A percentile compares a stretch with the other conserved stretches of the same genome.
These are phyloP conservation scores for Phyllotreta striolata DNA, from an alignment of 2,888 invertebrate species.

Conservation along the genomic window DNA sequence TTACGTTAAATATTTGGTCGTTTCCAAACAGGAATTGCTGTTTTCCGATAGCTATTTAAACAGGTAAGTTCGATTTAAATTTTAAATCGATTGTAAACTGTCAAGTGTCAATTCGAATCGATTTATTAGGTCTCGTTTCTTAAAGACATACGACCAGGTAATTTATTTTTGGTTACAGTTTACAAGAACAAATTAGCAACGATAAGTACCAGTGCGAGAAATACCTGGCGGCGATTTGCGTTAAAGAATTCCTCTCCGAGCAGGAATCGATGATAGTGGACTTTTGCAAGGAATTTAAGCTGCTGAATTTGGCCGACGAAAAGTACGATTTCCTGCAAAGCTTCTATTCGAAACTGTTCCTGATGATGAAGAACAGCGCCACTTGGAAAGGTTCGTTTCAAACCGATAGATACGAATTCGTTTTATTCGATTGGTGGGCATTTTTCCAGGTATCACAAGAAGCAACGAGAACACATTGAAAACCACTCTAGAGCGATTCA, in stretches of 20 bases:
- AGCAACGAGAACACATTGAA: slow-evolving; percentile 79
- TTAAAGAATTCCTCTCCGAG: slow-evolving; percentile 81
- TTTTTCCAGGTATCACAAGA: slow-evolving; percentile 70
- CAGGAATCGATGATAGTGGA: slow-evolving; percentile 75
- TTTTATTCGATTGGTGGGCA: neutral
- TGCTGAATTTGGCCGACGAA: slow-evolving; percentile 85
- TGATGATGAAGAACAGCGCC: slow-evolving; percentile 74
- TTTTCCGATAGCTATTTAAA: slow-evolving; percentile 77
- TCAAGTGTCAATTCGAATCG: too few species aligned
- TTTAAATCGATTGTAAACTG: too few species aligned
- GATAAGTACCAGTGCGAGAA: slow-evolving; percentile 77
- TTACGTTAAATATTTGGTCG: slow-evolving; percentile 82
- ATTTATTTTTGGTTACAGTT: slow-evolving; percentile 55
- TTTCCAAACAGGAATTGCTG: slow-evolving; percentile 82
- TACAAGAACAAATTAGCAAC: slow-evolving; percentile 69
- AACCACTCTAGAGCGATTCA: slow-evolving; percentile 86
- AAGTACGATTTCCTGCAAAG: slow-evolving; percentile 88
- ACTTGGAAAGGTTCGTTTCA: slow-evolving; percentile 72
- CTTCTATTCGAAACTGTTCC: slow-evolving; percentile 76
- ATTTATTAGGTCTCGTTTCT: too few species aligned
- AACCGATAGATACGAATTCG: neutral
- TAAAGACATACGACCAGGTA: slow-evolving; percentile 2
- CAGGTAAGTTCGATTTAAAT: slow-evolving; percentile 60
- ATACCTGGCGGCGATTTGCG: slow-evolving; percentile 78
- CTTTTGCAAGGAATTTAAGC: slow-evolving; percentile 83